These are phyloP conservation scores for Lydus trimaculatus DNA, from an alignment of 2,888 invertebrate genomes.

Conservation along the genomic window DNA sequence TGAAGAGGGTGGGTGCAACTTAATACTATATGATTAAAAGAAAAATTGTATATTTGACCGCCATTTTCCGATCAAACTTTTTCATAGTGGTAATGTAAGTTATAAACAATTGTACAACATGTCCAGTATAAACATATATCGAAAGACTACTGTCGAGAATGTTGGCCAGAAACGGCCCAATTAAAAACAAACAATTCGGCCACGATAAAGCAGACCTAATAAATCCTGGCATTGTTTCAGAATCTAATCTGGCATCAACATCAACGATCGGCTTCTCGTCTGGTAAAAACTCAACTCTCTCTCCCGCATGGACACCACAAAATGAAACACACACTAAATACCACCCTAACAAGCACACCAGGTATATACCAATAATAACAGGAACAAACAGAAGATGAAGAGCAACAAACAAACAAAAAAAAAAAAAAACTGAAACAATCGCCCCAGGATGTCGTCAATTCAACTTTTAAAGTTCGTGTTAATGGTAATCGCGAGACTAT, in stretches of 20 bases:
- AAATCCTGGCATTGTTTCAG: conserved; percentile 59
- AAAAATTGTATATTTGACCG: conserved; percentile 27
- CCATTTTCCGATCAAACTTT: conserved; percentile 24
- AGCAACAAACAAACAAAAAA: too few species aligned
- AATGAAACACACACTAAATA: conserved; percentile 55
- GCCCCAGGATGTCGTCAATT: conserved; percentile 38
- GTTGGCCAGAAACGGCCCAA: conserved; percentile 45
- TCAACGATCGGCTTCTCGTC: conserved; percentile 51
- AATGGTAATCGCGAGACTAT: conserved; percentile 41
- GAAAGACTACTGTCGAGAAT: conserved; percentile 38
- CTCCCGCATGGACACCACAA: conserved; percentile 49
- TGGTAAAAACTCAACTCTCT: conserved; percentile 31
- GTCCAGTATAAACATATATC: conserved; percentile 40
- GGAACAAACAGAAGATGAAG: background rate
- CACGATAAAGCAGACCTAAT: conserved; percentile 57
- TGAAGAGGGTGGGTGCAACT: conserved; percentile 11
- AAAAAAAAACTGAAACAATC: conserved; percentile 12
- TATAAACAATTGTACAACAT: background rate
- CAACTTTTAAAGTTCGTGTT: conserved; percentile 38
- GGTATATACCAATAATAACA: conserved; percentile 25
- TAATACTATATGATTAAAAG: conserved; percentile 27
- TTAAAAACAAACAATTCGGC: conserved; percentile 50
- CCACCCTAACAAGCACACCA: conserved; percentile 56
- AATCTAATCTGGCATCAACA: conserved; percentile 59
- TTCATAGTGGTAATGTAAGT: background rate